Percentiles rank a stretch among this genome's conserved stretches.
Evolutionary conservation across 2,797 vertebrate species (phyloP).

Genomic region (Pangasius djambal): DNA sequence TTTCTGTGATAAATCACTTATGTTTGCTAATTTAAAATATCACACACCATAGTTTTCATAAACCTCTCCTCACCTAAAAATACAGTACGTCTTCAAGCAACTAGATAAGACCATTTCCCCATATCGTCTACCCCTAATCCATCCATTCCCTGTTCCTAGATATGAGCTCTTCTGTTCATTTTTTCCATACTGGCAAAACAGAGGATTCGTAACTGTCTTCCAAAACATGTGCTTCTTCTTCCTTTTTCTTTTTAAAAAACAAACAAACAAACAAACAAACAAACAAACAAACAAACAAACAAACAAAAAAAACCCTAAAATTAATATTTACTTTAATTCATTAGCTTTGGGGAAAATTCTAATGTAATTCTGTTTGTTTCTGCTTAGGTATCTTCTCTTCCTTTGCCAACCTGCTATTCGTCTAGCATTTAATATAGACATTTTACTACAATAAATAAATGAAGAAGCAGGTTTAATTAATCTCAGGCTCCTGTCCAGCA

Average conservation of each 20-base stretch:
- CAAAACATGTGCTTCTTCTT: neutral
- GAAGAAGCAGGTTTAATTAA: neutral
- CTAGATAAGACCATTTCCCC: neutral
- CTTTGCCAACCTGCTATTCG: neutral
- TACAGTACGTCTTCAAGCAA: neutral
- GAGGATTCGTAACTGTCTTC: neutral
- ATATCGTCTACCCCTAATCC: neutral
- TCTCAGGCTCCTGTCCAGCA: neutral
- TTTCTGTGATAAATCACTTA: neutral
- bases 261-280: too few species aligned
- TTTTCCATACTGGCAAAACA: neutral
- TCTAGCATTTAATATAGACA: neutral
- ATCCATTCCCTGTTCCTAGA: neutral
- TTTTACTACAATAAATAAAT: neutral
- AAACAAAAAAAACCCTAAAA: neutral
- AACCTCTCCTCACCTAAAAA: neutral
- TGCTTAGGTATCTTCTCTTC: neutral
- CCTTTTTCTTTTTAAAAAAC: neutral
- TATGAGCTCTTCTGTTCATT: neutral
- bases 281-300: too few species aligned
- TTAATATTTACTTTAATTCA: neutral
- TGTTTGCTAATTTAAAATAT: neutral
- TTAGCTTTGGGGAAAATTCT: neutral
- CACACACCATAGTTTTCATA: neutral
- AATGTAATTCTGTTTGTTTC: neutral